phyloP scores from a whole-genome alignment of 2,113 vertebrate genomes.

The Phodopus roborovskii region DNA sequence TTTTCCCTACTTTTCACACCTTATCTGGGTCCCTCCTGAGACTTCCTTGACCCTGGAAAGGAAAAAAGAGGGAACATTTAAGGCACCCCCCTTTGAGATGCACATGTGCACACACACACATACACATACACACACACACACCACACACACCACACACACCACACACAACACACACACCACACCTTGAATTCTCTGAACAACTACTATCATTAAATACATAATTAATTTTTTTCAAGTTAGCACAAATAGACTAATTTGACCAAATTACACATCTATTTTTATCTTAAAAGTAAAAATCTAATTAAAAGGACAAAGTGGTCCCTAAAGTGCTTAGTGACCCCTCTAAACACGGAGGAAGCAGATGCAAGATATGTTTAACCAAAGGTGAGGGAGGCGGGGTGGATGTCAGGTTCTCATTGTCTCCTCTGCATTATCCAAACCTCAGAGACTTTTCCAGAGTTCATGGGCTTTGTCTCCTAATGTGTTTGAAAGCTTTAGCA shows the following conservation, averaged over 20 bases:
- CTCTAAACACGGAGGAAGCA: conserved; percentile 67
- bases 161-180: not conserved
- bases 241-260: conserved; percentile 56
- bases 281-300: conserved; percentile 74
- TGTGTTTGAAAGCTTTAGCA: conserved; percentile 62
- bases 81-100: not conserved
- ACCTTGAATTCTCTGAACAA: conserved; percentile 38
- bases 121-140: not conserved
- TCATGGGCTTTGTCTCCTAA: conserved; percentile 72
- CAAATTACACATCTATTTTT: conserved; percentile 74
- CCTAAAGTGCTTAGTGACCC: conserved; percentile 65
- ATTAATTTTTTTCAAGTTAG: conserved; percentile 44
- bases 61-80: conserved; percentile 78
- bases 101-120: not conserved
- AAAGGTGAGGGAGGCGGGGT: conserved; percentile 56
- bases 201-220: conserved; percentile 11
- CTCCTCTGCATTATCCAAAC: conserved; percentile 73
- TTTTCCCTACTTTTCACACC: conserved; percentile 87
- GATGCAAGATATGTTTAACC: conserved; percentile 50
- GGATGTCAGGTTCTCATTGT: conserved; percentile 23
- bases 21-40: conserved; percentile 85
- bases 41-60: conserved; percentile 81
- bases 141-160: not conserved
- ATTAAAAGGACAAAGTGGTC: conserved; percentile 65
- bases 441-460: conserved; percentile 76